These are phyloP conservation scores for Fratercula arctica DNA, from an alignment of 2,797 vertebrate genomes.

Conservation along the genomic window DNA sequence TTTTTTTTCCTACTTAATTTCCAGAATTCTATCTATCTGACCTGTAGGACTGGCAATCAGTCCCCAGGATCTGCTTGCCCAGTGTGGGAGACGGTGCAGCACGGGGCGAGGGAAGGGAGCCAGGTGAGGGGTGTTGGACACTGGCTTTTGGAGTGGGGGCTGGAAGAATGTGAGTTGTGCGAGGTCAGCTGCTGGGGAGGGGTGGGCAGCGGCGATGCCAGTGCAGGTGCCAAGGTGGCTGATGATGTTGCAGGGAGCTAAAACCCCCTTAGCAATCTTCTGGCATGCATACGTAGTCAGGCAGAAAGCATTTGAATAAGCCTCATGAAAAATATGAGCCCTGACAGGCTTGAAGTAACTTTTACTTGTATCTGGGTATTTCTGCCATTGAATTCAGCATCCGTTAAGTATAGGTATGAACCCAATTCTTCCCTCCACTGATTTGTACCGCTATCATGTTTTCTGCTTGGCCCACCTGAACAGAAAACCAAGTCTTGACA, in stretches of 20 bases:
- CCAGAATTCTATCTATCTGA: not conserved
- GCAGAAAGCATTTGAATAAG: not conserved
- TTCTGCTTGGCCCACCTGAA: not conserved
- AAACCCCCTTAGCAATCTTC: not conserved
- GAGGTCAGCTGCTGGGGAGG: not conserved
- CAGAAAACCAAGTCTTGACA: not conserved
- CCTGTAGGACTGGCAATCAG: not conserved
- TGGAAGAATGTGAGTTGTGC: accelerated
- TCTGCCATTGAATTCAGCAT: not conserved
- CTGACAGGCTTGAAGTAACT: not conserved
- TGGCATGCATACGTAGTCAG: not conserved
- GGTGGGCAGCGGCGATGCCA: not conserved
- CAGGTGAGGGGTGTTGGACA: not conserved
- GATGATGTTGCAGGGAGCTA: not conserved
- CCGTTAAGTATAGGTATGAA: not conserved
- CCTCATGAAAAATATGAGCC: not conserved
- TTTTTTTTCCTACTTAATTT: not conserved
- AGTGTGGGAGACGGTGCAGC: accelerated
- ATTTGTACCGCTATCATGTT: not conserved
- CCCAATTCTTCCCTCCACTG: not conserved
- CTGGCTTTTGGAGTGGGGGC: accelerated
- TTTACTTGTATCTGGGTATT: not conserved
- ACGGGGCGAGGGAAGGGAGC: accelerated
- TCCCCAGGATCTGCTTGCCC: not conserved
- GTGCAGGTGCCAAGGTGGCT: not conserved